Percentiles rank a stretch among this genome's conserved stretches.
phyloP scores from a whole-genome alignment of 1,140 invertebrate species.

The Polypedilum vanderplanki region DNA sequence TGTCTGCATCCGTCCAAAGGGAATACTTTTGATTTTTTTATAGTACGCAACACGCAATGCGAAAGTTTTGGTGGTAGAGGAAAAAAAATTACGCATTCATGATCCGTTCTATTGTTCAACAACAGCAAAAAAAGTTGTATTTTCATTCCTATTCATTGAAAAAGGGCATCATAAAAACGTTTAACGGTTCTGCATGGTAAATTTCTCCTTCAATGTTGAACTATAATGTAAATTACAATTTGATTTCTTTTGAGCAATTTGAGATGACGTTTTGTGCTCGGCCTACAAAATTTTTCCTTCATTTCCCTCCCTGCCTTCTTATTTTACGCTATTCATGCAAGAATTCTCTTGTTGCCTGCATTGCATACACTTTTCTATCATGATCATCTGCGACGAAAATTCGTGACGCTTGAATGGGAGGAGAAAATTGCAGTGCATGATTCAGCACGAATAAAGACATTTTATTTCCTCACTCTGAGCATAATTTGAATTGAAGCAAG shows the following conservation, averaged over 20 bases:
- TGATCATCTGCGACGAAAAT: neutral
- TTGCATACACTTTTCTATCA: neutral
- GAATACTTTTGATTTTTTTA: slow-evolving; percentile 27
- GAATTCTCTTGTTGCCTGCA: neutral
- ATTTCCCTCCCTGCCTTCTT: neutral
- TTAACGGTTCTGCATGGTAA: neutral
- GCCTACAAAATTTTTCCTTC: neutral
- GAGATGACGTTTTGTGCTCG: neutral
- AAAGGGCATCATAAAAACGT: slow-evolving; percentile 15
- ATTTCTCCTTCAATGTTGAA: neutral
- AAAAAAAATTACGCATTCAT: slow-evolving; percentile 25
- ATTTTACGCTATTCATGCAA: neutral
- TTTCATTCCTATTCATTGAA: slow-evolving; percentile 7
- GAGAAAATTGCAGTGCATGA: slow-evolving; percentile 17
- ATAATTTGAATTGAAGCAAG: neutral
- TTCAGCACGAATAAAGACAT: slow-evolving; percentile 13
- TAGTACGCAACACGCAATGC: slow-evolving; percentile 16
- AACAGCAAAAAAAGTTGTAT: neutral
- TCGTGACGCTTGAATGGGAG: neutral
- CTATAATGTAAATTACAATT: slow-evolving; percentile 25
- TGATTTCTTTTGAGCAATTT: slow-evolving; percentile 25
- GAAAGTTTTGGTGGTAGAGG: neutral
- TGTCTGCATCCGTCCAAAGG: neutral
- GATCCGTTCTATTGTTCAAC: slow-evolving; percentile 16
- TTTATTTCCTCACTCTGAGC: neutral